Evolutionary conservation across 2,888 invertebrate species (phyloP), one percentile per base, ranked within the genome.

Genomic region (Ormyrus thymus): DNA sequence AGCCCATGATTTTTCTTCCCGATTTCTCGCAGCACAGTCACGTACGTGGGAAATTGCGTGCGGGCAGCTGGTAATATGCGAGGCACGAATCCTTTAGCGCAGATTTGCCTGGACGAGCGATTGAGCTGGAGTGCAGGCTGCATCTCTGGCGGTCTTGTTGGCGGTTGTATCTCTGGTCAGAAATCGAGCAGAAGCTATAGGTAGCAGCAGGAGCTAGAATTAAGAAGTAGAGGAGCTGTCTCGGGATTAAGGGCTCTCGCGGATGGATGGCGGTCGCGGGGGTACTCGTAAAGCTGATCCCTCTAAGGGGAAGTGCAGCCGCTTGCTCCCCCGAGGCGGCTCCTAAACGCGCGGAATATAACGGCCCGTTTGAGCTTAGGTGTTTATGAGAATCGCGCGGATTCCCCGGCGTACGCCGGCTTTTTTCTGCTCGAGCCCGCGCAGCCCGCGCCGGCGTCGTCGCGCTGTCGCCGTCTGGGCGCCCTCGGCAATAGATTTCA

Each of bases 401-500:
- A 74, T 73, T 73, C 64, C 72, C 9, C 50, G 50, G 7, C 43
- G 11, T 29, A 29, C 11, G 45, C 8, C 15, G 51, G 15, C 58
- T 70, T 10, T 70, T 59, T 64, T 7, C 13, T 11, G 13, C 46
- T 13, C 5, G 56, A 15, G 45, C 43, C 58, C 11, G 46, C 7
- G 11, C 11, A 9, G 10, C 65, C 7, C 58, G 58, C 48, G 51
- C 69, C 61, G 73, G 69, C 73, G 78, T 13, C 75, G 65, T 59
- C 13, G 71, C 7, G 61, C 7, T 7, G 53, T 50, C 56, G 69
- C 56, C 71, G 13, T 48, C 73, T 46, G 56, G 73, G 61, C 66
- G 71, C 73, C 64, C 73, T 15, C 51, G 78, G 62, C 61, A 55
- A 68, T 78, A 68, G 68, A 78, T 73, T 78, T 74, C 78, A 69